phyloP scores from a whole-genome alignment of 2,888 invertebrate species.

The Cyclophora punctaria region DNA sequence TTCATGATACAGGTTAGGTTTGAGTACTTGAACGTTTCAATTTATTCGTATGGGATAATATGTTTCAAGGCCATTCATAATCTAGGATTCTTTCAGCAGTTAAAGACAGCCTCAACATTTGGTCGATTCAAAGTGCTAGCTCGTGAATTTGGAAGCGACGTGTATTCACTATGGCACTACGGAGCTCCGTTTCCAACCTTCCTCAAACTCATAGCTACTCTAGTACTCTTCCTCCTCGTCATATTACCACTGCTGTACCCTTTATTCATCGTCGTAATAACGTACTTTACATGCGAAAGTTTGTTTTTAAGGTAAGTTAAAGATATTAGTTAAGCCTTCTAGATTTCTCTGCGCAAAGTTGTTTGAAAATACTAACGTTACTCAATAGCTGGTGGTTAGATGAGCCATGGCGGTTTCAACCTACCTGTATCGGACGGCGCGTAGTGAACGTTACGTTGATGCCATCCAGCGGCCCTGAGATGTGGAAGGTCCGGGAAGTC shows the following conservation, averaged over 20 bases:
- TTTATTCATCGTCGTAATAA: constrained; percentile 42
- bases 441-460: constrained; percentile 32
- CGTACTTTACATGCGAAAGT: constrained; percentile 56
- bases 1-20: constrained; percentile 58
- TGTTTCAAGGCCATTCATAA: neutral
- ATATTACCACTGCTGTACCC: constrained; percentile 61
- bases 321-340: neutral
- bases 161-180: constrained; percentile 58
- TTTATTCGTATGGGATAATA: no score
- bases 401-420: constrained; percentile 50
- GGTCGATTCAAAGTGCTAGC: constrained; percentile 44
- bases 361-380: neutral
- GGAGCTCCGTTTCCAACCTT: constrained; percentile 69
- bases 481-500: constrained; percentile 64
- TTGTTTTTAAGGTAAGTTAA: constrained; percentile 49
- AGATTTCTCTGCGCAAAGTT: neutral
- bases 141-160: constrained; percentile 52
- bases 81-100: constrained; percentile 32
- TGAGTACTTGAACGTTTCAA: no score
- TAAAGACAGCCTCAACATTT: constrained; percentile 49
- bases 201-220: constrained; percentile 59
- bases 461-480: constrained; percentile 31
- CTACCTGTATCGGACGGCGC: constrained; percentile 38
- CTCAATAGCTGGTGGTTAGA: constrained; percentile 48
- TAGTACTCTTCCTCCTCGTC: constrained; percentile 52